A percentile compares a stretch with the other conserved stretches of the same genome.
phyloP scores from a whole-genome alignment of 2,113 vertebrate genomes.

The Suricata suricatta region DNA sequence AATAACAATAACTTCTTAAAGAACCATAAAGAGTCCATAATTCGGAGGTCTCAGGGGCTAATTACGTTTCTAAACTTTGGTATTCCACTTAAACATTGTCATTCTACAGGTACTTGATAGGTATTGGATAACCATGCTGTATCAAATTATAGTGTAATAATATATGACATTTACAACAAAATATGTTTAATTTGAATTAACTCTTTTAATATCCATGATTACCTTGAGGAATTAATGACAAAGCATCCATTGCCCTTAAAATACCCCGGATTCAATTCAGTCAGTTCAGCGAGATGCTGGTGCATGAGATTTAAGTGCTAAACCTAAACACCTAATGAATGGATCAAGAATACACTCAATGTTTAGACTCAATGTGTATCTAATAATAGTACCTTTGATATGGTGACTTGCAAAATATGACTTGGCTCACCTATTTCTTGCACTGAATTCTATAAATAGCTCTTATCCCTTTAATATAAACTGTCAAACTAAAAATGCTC shows the following conservation, averaged over 20 bases:
- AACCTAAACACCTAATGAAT: neutral
- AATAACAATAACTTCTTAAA: neutral
- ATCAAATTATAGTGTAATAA: constrained; percentile 9
- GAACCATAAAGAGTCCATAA: neutral
- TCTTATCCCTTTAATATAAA: constrained; percentile 8
- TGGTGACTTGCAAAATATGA: constrained; percentile 16
- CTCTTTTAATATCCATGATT: constrained; percentile 9
- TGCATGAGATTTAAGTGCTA: neutral
- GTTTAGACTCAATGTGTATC: neutral
- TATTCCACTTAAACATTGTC: neutral
- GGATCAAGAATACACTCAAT: neutral
- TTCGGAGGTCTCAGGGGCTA: neutral
- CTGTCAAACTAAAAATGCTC: neutral
- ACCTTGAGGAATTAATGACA: constrained; percentile 28
- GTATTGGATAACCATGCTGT: neutral
- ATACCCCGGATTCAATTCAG: neutral
- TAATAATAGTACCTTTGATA: neutral
- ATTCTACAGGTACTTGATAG: constrained; percentile 31
- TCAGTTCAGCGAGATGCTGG: neutral
- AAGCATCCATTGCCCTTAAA: neutral
- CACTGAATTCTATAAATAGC: neutral
- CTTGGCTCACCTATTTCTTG: neutral
- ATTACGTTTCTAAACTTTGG: neutral
- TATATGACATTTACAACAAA: neutral
- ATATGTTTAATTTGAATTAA: constrained; percentile 41